Conservation (phyloP, 2,888 invertebrate species). For the Pheosia tremula region DNA sequence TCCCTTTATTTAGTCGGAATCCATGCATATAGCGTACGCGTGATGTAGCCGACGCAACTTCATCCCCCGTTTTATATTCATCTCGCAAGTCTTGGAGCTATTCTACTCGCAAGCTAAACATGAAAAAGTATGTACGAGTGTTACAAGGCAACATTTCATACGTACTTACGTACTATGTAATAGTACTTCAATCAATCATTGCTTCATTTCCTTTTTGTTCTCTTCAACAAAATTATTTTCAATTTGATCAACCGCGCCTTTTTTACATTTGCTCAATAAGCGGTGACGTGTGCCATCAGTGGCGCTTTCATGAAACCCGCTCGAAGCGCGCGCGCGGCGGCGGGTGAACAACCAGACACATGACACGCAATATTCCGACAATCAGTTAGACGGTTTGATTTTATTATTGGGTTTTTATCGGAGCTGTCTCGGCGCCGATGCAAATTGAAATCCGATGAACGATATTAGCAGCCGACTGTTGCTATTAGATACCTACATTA, state of each 20-base stretch:
- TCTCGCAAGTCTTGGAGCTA: background rate
- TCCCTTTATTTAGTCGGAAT: background rate
- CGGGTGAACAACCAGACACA: background rate
- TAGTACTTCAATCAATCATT: background rate
- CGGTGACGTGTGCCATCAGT: background rate
- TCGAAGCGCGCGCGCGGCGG: background rate
- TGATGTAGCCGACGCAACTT: background rate
- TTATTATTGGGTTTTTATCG: slow-evolving; percentile 6
- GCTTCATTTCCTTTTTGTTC: background rate
- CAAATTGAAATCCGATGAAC: slow-evolving; percentile 3
- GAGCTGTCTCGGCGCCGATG: slow-evolving; percentile 3
- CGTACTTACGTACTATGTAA: too few relatives aligned
- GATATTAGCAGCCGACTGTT: background rate
- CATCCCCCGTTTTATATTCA: slow-evolving; percentile 1
- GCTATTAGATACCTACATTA: too few relatives aligned
- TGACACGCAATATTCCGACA: slow-evolving; percentile 1
- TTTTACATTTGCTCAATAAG: background rate
- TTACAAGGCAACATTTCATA: background rate
- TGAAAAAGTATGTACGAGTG: background rate
- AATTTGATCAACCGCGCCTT: background rate
- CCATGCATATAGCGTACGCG: background rate
- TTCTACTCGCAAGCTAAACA: background rate
- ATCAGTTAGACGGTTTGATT: background rate
- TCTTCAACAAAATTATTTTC: background rate
- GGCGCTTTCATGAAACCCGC: slow-evolving; percentile 1